Evolutionary conservation across 2,113 vertebrate genomes (phyloP).

Genomic region (Xiphophorus couchianus): DNA sequence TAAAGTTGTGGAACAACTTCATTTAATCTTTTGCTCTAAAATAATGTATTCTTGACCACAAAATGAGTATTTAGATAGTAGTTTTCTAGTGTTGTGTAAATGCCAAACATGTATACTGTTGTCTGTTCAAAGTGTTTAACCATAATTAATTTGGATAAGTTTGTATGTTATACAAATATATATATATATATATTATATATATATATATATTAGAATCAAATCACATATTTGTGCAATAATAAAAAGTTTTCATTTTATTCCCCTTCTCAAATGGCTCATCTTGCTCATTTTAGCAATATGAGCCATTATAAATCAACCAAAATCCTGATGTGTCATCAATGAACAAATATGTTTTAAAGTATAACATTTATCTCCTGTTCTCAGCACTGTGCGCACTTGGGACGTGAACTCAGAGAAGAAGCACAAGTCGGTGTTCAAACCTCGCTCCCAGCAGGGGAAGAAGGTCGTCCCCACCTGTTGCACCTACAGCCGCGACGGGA

Average conservation of each 20-base stretch:
- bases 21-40: neutral
- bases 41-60: neutral
- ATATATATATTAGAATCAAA: slow-evolving; percentile 6
- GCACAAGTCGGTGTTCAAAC: slow-evolving; percentile 93
- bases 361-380: slow-evolving; percentile 27
- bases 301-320: neutral
- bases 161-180: neutral
- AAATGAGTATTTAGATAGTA: neutral
- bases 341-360: slow-evolving; percentile 7
- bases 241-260: slow-evolving; percentile 24
- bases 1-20: neutral
- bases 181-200: neutral
- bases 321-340: slow-evolving; percentile 17
- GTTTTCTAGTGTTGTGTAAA: neutral
- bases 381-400: slow-evolving; percentile 94
- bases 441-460: slow-evolving; percentile 91
- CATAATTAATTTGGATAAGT: neutral
- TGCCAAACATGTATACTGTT: neutral
- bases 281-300: neutral
- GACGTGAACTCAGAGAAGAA: slow-evolving; percentile 92
- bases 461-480: slow-evolving; percentile 91
- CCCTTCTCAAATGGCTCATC: slow-evolving; percentile 8
- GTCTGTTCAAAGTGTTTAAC: neutral
- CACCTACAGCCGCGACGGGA: slow-evolving; percentile 93
- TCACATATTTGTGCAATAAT: slow-evolving; percentile 13